Percentiles rank a stretch among this genome's conserved stretches.
These are phyloP conservation scores for Blennius ocellaris DNA, from an alignment of 2,113 vertebrate genomes.

Conservation along the genomic window DNA sequence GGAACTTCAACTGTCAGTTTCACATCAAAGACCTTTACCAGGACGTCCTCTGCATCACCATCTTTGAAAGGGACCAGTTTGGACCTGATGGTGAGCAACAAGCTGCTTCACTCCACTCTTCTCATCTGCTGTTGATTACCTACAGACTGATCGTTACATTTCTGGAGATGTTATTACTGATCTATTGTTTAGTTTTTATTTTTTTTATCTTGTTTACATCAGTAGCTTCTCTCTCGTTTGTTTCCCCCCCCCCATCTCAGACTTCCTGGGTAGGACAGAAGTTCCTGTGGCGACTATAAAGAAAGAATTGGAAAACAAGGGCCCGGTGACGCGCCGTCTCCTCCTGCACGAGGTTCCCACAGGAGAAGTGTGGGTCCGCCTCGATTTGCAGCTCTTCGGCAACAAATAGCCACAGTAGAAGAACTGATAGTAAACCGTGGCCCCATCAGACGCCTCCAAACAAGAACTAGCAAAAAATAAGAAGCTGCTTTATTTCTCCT, in stretches of 20 bases:
- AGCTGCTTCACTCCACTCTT: neutral
- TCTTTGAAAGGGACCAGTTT: constrained; percentile 94
- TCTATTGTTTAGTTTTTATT: neutral
- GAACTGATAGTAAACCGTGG: neutral
- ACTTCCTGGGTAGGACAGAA: constrained; percentile 95
- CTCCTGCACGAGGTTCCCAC: constrained; percentile 95
- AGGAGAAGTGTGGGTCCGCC: constrained; percentile 95
- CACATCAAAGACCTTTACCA: constrained; percentile 95
- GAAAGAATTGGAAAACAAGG: constrained; percentile 95
- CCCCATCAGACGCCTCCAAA: constrained; percentile 7
- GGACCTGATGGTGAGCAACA: constrained; percentile 90
- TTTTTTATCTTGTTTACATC: neutral
- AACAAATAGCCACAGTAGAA: constrained; percentile 75
- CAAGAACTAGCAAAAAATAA: constrained; percentile 35
- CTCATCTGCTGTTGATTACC: neutral
- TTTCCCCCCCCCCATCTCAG: constrained; percentile 68
- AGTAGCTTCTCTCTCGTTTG: neutral
- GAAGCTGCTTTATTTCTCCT: constrained; percentile 32
- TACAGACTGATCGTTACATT: too few relatives aligned
- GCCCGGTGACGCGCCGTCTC: constrained; percentile 87
- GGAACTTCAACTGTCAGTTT: constrained; percentile 99
- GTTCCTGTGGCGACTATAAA: constrained; percentile 96
- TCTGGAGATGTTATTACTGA: too few relatives aligned
- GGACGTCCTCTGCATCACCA: constrained; percentile 94
- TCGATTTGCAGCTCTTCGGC: constrained; percentile 94